A percentile compares a stretch with the other conserved stretches of the same genome.
These are phyloP conservation scores for Pteropus alecto DNA, from an alignment of 2,113 vertebrate species.

Conservation along the genomic window DNA sequence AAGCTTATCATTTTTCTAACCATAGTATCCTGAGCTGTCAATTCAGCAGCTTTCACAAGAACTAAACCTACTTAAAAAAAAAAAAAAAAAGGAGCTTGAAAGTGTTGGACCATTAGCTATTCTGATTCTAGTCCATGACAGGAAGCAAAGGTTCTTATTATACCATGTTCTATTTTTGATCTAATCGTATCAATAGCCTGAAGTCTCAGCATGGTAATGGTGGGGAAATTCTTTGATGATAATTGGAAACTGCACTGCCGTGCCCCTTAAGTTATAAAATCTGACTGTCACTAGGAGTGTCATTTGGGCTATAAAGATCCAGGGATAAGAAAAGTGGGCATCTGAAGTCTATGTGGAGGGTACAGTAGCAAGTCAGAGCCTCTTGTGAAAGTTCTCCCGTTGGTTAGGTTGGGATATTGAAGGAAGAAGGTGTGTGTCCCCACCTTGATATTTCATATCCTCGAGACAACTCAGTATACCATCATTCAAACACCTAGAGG, in stretches of 20 bases:
- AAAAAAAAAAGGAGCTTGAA: constrained; percentile 49
- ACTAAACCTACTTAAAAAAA: constrained; percentile 62
- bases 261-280: constrained; percentile 64
- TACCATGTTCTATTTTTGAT: constrained; percentile 74
- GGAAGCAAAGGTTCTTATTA: constrained; percentile 74
- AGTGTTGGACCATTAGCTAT: constrained; percentile 69
- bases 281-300: constrained; percentile 60
- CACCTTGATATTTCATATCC: not conserved
- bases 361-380: not conserved
- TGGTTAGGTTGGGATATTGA: not conserved
- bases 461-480: not conserved
- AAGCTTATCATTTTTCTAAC: constrained; percentile 55
- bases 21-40: constrained; percentile 64
- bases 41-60: constrained; percentile 68
- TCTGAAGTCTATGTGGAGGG: not conserved
- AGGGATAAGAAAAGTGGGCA: constrained; percentile 8
- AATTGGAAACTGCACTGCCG: constrained; percentile 52
- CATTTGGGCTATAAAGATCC: constrained; percentile 43
- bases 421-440: not conserved
- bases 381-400: not conserved
- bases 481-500: not conserved
- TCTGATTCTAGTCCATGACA: constrained; percentile 74
- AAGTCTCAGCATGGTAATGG: constrained; percentile 67
- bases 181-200: constrained; percentile 64
- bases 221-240: constrained; percentile 74